These are phyloP conservation scores for Prionailurus viverrinus DNA, from an alignment of 2,113 vertebrate genomes.

Conservation along the genomic window DNA sequence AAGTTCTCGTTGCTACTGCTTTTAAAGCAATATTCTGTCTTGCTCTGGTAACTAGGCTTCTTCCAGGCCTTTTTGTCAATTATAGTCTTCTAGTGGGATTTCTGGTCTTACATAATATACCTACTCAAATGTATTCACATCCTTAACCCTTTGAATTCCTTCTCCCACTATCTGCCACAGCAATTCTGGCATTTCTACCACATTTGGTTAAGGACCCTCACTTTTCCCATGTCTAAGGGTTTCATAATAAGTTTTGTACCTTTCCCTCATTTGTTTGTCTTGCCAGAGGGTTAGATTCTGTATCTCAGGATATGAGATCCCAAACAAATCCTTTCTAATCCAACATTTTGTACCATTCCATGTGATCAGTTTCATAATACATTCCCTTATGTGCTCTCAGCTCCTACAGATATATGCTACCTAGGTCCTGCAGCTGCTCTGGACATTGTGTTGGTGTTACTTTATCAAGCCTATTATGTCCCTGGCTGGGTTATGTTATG, in stretches of 20 bases:
- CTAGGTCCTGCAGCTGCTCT: neutral
- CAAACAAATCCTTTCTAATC: neutral
- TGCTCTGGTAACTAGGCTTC: neutral
- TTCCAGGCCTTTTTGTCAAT: neutral
- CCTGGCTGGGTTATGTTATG: neutral
- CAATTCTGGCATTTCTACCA: neutral
- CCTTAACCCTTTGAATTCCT: neutral
- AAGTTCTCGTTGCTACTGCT: neutral
- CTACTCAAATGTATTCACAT: neutral
- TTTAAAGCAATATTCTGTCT: neutral
- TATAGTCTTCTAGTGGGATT: neutral
- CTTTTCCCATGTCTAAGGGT: neutral
- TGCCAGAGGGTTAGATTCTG: neutral
- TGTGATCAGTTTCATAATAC: neutral
- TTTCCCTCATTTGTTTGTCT: neutral
- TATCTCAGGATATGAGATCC: neutral
- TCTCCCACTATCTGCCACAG: neutral
- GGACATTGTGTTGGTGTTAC: neutral
- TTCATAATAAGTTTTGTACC: neutral
- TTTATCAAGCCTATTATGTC: neutral
- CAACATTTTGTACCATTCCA: neutral
- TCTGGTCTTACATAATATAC: neutral
- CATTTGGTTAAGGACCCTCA: neutral
- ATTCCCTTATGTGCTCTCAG: neutral
- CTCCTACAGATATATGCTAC: neutral